A percentile compares a stretch with the other conserved stretches of the same genome.
phyloP scores from a whole-genome alignment of 2,888 invertebrate species.

The Plutella xylostella region DNA sequence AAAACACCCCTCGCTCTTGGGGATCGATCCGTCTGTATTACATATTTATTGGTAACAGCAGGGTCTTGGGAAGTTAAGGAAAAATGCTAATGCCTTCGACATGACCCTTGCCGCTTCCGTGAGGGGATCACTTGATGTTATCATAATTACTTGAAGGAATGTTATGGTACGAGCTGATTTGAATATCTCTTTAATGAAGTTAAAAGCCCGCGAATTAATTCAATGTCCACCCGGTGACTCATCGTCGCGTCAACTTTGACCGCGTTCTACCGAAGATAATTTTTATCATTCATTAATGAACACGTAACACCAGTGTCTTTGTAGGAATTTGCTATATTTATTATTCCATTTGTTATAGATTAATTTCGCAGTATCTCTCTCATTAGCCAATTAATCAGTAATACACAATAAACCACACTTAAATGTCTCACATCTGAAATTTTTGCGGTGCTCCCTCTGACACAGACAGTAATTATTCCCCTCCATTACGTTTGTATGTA shows the following conservation, averaged over 20 bases:
- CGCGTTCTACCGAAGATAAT: background rate
- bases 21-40: constrained; percentile 54
- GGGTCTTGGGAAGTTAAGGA: constrained; percentile 31
- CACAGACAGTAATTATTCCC: constrained; percentile 14
- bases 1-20: constrained; percentile 37
- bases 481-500: constrained; percentile 15
- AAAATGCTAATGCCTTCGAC: constrained; percentile 32
- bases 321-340: no score
- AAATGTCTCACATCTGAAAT: no score
- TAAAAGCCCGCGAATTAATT: background rate
- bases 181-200: background rate
- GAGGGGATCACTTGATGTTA: constrained; percentile 22
- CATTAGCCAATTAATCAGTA: no score
- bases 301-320: no score
- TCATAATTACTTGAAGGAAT: constrained; percentile 17
- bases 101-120: constrained; percentile 21
- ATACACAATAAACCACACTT: no score
- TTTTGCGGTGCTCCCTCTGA: background rate
- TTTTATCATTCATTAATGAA: no score
- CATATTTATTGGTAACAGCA: constrained; percentile 44
- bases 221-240: constrained; percentile 2
- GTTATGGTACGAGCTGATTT: background rate
- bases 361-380: no score
- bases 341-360: no score
- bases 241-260: background rate